Percentiles rank a stretch among this genome's conserved stretches.
Evolutionary conservation across 1,140 invertebrate species (phyloP).

Genomic region (Streblospio benedicti): DNA sequence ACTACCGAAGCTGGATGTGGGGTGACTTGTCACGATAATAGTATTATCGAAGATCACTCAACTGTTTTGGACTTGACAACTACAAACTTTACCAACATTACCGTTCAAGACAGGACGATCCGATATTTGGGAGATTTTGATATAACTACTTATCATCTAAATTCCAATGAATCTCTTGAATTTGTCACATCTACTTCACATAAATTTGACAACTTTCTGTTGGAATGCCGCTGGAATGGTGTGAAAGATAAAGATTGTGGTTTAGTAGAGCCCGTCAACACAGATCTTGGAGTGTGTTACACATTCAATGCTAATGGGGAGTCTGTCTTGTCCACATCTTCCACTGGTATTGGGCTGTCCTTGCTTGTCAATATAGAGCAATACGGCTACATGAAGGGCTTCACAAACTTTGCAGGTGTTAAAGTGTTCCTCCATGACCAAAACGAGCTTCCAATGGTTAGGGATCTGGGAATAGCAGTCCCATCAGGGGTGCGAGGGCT

Average conservation of each 20-base stretch:
- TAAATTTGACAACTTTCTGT: no score
- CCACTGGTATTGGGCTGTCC: constrained; percentile 21
- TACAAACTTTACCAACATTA: no score
- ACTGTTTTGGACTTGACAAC: no score
- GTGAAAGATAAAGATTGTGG: constrained; percentile 23
- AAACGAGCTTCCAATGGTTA: constrained; percentile 30
- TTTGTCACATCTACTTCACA: no score
- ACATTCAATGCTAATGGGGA: constrained; percentile 21
- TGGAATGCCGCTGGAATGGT: no score
- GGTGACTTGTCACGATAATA: no score
- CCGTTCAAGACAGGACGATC: no score
- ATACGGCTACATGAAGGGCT: constrained; percentile 39
- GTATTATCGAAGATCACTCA: no score
- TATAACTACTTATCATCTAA: no score
- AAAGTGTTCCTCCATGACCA: constrained; percentile 32
- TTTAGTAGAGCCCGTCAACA: constrained; percentile 21
- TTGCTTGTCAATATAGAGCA: constrained; percentile 37
- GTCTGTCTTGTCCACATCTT: neutral
- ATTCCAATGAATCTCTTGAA: no score
- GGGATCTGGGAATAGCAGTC: constrained; percentile 33
- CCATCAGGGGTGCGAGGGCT: constrained; percentile 33
- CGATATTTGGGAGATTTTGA: no score
- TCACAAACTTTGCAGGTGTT: constrained; percentile 30
- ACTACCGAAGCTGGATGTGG: no score
- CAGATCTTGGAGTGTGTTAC: constrained; percentile 32